Base-by-base conservation (phyloP, 2,888 invertebrate species). In the Hydroisotoma schaefferi region DNA sequence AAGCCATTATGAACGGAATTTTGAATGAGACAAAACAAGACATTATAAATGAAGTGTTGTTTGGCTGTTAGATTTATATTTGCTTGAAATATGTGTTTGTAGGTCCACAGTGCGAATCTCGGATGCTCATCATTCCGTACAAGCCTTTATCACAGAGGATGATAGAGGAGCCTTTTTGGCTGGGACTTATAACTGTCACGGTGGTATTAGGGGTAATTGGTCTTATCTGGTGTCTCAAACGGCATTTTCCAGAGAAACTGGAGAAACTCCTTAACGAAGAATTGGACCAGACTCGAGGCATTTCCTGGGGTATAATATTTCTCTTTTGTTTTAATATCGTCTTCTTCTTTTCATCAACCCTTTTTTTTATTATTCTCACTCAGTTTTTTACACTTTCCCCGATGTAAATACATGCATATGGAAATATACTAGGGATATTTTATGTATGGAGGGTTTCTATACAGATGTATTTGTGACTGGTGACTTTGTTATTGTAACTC, bases 81-180 rank as follows among this genome's bases (percentile, higher is more conserved):
- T n/a, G n/a, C n/a, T n/a, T n/a, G n/a, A 46, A 46, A 46, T 46
- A 18, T 12, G 51, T 76, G 76, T 53, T 62, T 61, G 1, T 77
- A 78, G 82, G 82, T 49, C 75, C 78, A 73, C 82, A 84, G 67
- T 90, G 90, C 74, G 88, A 89, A 77, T 78, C 80, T 54, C 78
- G 83, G 43, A 84, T 85, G 78, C 80, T 85, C 68, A 84, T 85
- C 73, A 85, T 86, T 61, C 85, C 85, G 1, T 85, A 83, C 76
- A 85, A 84, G 72, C 85, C 85, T 3, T 79, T 90, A 20, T 88
- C 89, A 10, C 85, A 89, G 71, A 80, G 88, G 26, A 88, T 92
- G 87, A 79, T 91, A 28, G 87, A 89, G 72, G 90, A 91, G 75
- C 91, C 91, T 0, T 91, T 92, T 77, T 91, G 91, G 91, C 80